These are phyloP conservation scores for Kobus ellipsiprymnus DNA, from an alignment of 2,113 vertebrate genomes.

Conservation along the genomic window DNA sequence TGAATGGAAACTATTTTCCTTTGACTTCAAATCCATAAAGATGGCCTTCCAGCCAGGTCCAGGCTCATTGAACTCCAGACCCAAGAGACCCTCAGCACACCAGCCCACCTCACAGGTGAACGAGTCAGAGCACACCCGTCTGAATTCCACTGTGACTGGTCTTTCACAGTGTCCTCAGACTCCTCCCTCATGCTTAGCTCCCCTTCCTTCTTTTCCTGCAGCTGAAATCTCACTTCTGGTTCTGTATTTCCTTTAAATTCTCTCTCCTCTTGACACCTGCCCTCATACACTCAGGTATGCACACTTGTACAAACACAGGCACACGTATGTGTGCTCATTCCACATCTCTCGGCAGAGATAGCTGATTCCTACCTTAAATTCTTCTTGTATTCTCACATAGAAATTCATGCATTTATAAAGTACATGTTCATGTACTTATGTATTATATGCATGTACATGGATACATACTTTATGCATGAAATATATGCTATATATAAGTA, in stretches of 20 bases:
- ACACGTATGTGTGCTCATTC: not conserved
- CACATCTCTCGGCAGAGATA: not conserved
- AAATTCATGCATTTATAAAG: not conserved
- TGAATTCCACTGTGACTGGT: not conserved
- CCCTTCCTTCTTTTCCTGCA: not conserved
- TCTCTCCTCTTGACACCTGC: not conserved
- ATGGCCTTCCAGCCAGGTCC: not conserved
- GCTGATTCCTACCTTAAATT: not conserved
- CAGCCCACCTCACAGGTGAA: not conserved
- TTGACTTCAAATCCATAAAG: not conserved
- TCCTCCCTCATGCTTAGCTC: too few relatives aligned
- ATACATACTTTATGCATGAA: not conserved
- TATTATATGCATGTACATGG: not conserved
- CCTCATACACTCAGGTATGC: not conserved
- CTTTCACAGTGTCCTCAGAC: not conserved
- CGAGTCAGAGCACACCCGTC: rapidly evolving
- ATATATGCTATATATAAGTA: not conserved
- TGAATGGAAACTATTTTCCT: not conserved
- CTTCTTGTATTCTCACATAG: not conserved
- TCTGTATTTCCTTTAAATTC: not conserved
- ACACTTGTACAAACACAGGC: not conserved
- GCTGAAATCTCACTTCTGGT: not conserved
- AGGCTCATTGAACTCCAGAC: not conserved
- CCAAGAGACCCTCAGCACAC: rapidly evolving
- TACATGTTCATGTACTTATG: not conserved